Conservation (phyloP, 2,797 vertebrate genomes). For the Zonotrichia albicollis region DNA sequence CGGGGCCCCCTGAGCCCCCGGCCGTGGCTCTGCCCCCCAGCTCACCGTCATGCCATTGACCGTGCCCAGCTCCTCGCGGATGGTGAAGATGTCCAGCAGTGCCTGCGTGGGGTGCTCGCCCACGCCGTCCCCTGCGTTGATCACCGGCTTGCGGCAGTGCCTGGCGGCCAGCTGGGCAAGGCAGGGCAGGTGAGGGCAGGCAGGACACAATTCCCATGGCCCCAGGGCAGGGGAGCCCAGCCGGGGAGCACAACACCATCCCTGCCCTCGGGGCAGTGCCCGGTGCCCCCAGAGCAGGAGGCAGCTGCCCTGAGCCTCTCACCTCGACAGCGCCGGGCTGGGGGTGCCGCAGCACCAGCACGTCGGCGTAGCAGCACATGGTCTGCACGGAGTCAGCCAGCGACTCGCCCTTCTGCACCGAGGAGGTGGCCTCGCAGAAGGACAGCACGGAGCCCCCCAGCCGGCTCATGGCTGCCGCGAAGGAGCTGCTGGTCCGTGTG, state of each 20-base stretch:
- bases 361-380: constrained; percentile 93
- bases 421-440: constrained; percentile 92
- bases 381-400: constrained; percentile 92
- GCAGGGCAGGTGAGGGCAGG: fast-evolving
- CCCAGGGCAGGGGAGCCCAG: background rate
- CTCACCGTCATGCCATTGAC: constrained; percentile 98
- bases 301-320: background rate
- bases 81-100: constrained; percentile 95
- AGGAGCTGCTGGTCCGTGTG: constrained; percentile 95
- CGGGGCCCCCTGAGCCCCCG: fast-evolving
- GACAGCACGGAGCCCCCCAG: constrained; percentile 90
- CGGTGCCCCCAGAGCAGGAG: fast-evolving
- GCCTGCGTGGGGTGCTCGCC: constrained; percentile 97
- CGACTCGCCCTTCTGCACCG: constrained; percentile 93
- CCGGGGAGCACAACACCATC: fast-evolving
- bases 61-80: constrained; percentile 95
- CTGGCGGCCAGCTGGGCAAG: constrained; percentile 83
- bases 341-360: constrained; percentile 93
- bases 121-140: constrained; percentile 94
- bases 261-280: fast-evolving
- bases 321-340: constrained; percentile 92
- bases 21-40: fast-evolving
- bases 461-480: constrained; percentile 91
- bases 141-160: constrained; percentile 91
- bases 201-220: fast-evolving